Conservation (phyloP, 1,140 invertebrate species). For the Tetramorium simillimum region DNA sequence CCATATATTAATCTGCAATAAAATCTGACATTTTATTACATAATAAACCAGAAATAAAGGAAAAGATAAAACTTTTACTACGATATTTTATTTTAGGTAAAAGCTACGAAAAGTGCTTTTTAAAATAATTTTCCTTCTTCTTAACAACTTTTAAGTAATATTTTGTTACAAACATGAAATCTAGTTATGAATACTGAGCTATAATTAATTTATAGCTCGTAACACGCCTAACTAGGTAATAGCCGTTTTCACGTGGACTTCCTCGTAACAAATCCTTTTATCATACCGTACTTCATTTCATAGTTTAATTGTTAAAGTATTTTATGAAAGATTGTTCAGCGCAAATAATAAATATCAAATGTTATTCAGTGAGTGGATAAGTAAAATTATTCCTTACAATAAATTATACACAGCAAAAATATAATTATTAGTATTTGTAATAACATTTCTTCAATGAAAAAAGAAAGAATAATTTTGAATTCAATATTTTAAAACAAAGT, state of each 20-base stretch:
- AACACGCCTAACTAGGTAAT: neutral
- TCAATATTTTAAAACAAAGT: neutral
- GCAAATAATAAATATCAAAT: constrained; percentile 9
- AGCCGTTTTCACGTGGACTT: constrained; percentile 3
- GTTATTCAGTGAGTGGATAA: neutral
- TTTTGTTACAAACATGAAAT: constrained; percentile 7
- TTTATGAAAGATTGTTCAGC: neutral
- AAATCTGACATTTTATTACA: neutral
- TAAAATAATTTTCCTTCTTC: neutral
- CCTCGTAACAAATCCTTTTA: constrained; percentile 26
- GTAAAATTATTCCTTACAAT: neutral
- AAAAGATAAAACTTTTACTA: neutral
- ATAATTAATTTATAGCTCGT: constrained; percentile 37
- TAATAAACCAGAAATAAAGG: neutral
- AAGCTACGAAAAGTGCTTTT: neutral
- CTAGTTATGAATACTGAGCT: constrained; percentile 13
- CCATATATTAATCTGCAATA: neutral
- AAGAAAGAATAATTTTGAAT: neutral
- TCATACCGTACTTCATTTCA: neutral
- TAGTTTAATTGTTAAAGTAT: constrained; percentile 17
- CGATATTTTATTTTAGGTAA: neutral
- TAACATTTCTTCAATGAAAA: neutral
- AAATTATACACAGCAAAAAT: neutral
- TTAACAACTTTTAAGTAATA: constrained; percentile 12
- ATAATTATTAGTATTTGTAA: neutral